Conservation (phyloP, 2,113 vertebrate genomes). For the Alaudala cheleensis region DNA sequence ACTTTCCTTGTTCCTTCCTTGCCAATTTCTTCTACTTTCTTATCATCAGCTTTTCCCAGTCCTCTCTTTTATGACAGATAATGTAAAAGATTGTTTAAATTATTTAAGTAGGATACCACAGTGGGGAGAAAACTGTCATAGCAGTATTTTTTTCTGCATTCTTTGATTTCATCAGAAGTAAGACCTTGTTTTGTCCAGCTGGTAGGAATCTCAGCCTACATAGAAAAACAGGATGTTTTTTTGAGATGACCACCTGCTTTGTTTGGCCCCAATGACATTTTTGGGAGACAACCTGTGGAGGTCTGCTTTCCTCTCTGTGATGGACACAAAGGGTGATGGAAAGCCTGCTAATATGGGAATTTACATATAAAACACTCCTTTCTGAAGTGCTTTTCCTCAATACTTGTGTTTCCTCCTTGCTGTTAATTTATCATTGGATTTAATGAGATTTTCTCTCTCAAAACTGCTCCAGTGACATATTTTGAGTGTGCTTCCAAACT, state of each 20-base stretch:
- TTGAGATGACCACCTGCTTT: background rate
- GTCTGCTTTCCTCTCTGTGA: background rate
- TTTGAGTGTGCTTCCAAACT: background rate
- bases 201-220: background rate
- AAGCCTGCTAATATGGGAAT: background rate
- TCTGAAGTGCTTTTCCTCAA: background rate
- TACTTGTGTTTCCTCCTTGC: background rate
- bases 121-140: background rate
- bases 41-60: background rate
- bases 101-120: background rate
- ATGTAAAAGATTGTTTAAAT: background rate
- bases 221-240: background rate
- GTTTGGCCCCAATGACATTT: accelerated
- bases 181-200: background rate
- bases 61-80: background rate
- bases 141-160: background rate
- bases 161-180: background rate
- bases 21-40: background rate
- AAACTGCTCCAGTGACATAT: background rate
- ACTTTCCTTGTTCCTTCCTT: background rate
- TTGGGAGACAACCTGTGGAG: background rate
- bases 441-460: background rate
- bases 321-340: background rate
- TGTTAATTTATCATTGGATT: background rate
- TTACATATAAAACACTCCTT: background rate